Conservation (phyloP, 1,140 invertebrate species). For the Sminthurides bifidus region DNA sequence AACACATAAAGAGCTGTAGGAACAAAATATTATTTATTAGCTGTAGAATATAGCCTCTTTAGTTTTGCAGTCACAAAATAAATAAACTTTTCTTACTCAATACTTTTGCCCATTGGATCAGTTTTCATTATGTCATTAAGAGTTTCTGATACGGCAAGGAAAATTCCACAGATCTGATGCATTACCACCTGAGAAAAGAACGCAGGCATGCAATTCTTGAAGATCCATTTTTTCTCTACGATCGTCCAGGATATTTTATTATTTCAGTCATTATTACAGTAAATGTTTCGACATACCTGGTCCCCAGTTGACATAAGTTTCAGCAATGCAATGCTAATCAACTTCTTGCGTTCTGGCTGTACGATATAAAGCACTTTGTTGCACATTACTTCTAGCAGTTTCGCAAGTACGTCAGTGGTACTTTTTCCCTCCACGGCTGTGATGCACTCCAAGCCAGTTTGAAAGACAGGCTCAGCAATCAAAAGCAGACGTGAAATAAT, state of each 20-base stretch:
- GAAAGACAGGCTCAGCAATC: slow-evolving; percentile 57
- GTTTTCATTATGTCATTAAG: slow-evolving; percentile 71
- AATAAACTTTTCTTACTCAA: slow-evolving; percentile 49
- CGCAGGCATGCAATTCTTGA: slow-evolving; percentile 1
- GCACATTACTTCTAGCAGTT: slow-evolving; percentile 64
- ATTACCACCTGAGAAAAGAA: slow-evolving; percentile 46
- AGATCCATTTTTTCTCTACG: slow-evolving; percentile 1
- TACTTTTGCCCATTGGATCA: slow-evolving; percentile 51
- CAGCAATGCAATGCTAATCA: slow-evolving; percentile 67
- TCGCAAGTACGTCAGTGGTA: slow-evolving; percentile 47
- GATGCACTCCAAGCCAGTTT: slow-evolving; percentile 40
- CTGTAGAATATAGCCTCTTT: neutral
- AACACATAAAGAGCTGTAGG: slow-evolving; percentile 40
- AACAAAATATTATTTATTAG: slow-evolving; percentile 2
- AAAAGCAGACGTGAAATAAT: slow-evolving; percentile 64
- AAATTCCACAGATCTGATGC: slow-evolving; percentile 59
- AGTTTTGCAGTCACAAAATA: neutral
- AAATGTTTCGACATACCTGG: slow-evolving; percentile 8
- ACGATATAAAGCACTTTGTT: slow-evolving; percentile 62
- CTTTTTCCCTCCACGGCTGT: slow-evolving; percentile 28
- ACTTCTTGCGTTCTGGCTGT: slow-evolving; percentile 65
- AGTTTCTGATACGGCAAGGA: slow-evolving; percentile 65
- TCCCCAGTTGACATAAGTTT: slow-evolving; percentile 54
- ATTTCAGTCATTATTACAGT: neutral
- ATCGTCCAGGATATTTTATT: neutral